These are phyloP conservation scores for Meiosimyza decipiens DNA, from an alignment of 2,888 invertebrate genomes.

Conservation along the genomic window DNA sequence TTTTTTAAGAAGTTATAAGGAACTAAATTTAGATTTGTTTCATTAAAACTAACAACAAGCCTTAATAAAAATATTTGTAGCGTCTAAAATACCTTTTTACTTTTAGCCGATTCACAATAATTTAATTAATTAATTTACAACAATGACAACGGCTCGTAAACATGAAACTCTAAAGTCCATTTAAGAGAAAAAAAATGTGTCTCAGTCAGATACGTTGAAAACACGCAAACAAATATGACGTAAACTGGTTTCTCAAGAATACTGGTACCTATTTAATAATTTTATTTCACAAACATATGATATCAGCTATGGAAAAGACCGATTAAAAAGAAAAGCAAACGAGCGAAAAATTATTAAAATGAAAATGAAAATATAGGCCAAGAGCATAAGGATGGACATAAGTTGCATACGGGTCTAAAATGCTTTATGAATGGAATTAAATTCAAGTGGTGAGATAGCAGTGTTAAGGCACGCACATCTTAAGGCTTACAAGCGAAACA, in stretches of 20 bases:
- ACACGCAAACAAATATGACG: constrained; percentile 48
- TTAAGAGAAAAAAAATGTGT: constrained; percentile 24
- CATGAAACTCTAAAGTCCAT: background rate
- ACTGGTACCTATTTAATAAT: background rate
- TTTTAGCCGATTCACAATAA: too few species aligned
- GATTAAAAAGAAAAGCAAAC: constrained; percentile 13
- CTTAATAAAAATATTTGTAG: too few species aligned
- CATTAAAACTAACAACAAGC: too few species aligned
- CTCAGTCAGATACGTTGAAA: constrained; percentile 44
- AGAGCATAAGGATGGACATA: constrained; percentile 10
- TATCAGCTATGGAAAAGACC: too few species aligned
- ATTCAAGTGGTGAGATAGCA: constrained; percentile 15
- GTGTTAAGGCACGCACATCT: background rate
- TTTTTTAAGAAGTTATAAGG: too few species aligned
- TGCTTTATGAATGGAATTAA: background rate
- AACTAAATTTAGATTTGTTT: too few species aligned
- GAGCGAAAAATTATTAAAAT: constrained; percentile 28
- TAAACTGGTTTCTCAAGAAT: constrained; percentile 51
- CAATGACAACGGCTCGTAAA: background rate
- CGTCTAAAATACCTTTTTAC: too few species aligned
- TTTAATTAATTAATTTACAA: too few species aligned
- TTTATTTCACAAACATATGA: too few species aligned
- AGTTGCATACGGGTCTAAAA: background rate
- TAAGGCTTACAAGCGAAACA: too few species aligned
- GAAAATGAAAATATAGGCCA: constrained; percentile 22